phyloP scores from a whole-genome alignment of 1,140 invertebrate species.

The Orchestia grillus region DNA sequence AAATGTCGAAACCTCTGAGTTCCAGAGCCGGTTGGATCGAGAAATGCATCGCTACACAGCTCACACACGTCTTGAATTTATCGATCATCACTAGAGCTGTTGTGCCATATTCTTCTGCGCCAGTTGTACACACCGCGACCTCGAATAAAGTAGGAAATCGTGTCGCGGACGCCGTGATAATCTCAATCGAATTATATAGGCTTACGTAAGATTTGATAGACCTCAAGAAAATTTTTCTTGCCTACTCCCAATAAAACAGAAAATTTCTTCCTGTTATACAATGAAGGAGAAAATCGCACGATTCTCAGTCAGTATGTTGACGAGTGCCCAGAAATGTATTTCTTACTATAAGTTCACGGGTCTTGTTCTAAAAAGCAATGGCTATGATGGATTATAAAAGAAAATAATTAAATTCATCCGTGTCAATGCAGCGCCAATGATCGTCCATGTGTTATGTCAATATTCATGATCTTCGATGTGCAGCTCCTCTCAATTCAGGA shows the following conservation, averaged over 20 bases:
- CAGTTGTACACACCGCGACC: neutral
- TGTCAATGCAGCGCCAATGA: too few species aligned
- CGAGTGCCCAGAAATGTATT: neutral
- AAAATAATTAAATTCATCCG: too few species aligned
- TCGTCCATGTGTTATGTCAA: too few species aligned
- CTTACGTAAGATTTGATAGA: neutral
- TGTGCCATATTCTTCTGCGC: neutral
- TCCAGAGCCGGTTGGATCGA: neutral
- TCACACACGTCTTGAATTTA: neutral
- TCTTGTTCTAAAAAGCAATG: too few species aligned
- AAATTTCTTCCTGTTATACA: neutral
- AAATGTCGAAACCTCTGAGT: neutral
- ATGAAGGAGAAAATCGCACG: neutral
- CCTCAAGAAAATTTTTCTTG: neutral
- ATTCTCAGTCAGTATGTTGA: neutral
- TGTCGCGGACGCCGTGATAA: neutral
- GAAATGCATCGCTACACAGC: neutral
- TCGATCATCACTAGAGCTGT: neutral
- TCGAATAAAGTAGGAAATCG: neutral
- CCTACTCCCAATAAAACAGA: neutral
- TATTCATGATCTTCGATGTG: neutral
- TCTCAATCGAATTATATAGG: neutral
- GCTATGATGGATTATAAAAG: too few species aligned
- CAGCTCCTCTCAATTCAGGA: neutral
- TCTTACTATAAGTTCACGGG: too few species aligned